Percentiles rank a stretch among this genome's conserved stretches.
Conservation (phyloP, 92 coral and sea anemone genomes). For the Diadumene lineata region DNA sequence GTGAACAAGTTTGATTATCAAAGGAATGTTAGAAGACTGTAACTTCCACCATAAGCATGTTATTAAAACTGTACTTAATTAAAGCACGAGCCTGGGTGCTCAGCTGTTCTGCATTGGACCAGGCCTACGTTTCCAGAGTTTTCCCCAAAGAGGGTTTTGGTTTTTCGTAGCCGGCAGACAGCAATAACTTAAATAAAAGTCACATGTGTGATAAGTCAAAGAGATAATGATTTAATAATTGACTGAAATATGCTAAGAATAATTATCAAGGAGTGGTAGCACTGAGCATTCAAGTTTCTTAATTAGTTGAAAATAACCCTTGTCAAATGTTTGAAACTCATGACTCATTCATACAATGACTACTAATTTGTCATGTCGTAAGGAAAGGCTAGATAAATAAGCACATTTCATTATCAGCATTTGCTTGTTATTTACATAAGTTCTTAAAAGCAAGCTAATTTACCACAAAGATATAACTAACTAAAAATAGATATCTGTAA, state of each 20-base stretch:
- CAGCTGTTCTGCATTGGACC: slow-evolving; percentile 73
- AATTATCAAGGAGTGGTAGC: too few relatives aligned
- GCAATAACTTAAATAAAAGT: slow-evolving; percentile 16
- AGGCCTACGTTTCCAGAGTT: slow-evolving; percentile 85
- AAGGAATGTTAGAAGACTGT: too few relatives aligned
- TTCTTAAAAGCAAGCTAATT: neutral
- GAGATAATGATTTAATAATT: neutral
- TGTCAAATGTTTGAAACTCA: too few relatives aligned
- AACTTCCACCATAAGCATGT: neutral
- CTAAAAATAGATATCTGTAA: neutral
- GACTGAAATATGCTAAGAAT: too few relatives aligned
- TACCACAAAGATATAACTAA: neutral
- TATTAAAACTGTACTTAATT: neutral
- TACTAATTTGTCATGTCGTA: too few relatives aligned
- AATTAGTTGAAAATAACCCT: too few relatives aligned
- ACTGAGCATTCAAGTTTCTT: too few relatives aligned
- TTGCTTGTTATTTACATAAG: too few relatives aligned
- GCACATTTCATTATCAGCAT: too few relatives aligned
- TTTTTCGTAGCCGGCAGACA: slow-evolving; percentile 89
- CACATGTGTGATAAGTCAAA: neutral
- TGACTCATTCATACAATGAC: too few relatives aligned
- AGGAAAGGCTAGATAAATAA: too few relatives aligned
- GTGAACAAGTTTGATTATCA: too few relatives aligned
- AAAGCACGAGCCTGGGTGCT: slow-evolving; percentile 73
- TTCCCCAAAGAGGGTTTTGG: slow-evolving; percentile 57